These are phyloP conservation scores for Agrotis puta DNA, from an alignment of 2,888 invertebrate genomes.

Conservation along the genomic window DNA sequence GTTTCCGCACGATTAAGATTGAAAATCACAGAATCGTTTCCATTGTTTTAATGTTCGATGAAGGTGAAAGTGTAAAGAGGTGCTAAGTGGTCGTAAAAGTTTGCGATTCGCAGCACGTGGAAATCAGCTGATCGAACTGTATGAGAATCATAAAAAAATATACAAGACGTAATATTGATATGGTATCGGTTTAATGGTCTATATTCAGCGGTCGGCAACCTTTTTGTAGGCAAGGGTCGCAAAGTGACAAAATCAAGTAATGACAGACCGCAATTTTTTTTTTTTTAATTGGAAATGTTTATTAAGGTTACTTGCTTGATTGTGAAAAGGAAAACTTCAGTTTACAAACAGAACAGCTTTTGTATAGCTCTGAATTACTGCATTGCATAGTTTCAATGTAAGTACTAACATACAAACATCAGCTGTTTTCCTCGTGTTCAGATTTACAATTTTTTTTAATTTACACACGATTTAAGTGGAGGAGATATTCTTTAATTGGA, in stretches of 20 bases:
- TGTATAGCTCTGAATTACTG: too few species aligned
- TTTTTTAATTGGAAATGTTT: too few species aligned
- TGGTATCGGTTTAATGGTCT: not conserved
- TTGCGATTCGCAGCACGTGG: constrained; percentile 25
- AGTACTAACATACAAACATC: not conserved
- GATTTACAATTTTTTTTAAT: constrained; percentile 14
- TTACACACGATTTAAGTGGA: not conserved
- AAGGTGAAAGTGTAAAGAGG: constrained; percentile 49
- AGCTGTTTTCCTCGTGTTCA: constrained; percentile 22
- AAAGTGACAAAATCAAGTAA: too few species aligned
- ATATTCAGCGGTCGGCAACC: not conserved
- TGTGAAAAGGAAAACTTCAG: too few species aligned
- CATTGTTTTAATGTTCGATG: constrained; percentile 40
- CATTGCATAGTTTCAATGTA: not conserved
- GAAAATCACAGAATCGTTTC: constrained; percentile 36
- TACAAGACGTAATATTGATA: not conserved
- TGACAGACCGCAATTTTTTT: too few species aligned
- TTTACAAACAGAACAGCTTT: too few species aligned
- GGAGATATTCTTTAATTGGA: not conserved
- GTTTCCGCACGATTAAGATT: constrained; percentile 39
- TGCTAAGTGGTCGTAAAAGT: constrained; percentile 31
- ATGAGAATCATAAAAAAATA: not conserved
- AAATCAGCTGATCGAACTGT: constrained; percentile 11
- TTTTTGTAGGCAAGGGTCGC: too few species aligned
- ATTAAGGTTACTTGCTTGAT: too few species aligned